Conservation (phyloP, 2,113 vertebrate genomes). For the Dolichotis patagonum region DNA sequence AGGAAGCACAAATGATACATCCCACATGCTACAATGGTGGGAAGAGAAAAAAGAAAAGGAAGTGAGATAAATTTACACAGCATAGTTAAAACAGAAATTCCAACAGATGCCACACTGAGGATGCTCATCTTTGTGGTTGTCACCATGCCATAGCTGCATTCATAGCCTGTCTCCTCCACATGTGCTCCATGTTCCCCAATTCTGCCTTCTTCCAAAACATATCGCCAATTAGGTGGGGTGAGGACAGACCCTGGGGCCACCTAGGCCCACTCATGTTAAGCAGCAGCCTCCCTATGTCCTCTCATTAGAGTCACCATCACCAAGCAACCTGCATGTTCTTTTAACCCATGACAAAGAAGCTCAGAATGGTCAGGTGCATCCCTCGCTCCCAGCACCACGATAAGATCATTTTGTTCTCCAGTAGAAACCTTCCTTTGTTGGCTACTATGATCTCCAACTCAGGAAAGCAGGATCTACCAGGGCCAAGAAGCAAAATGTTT, state of each 20-base stretch:
- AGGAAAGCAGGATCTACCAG: rapidly evolving
- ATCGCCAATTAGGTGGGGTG: rapidly evolving
- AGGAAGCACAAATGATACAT: rapidly evolving
- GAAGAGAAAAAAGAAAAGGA: not conserved
- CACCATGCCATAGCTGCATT: not conserved
- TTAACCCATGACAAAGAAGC: no score
- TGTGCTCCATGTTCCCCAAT: rapidly evolving
- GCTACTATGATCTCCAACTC: not conserved
- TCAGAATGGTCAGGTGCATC: not conserved
- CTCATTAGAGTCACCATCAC: not conserved
- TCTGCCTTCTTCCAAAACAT: not conserved
- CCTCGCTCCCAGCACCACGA: not conserved
- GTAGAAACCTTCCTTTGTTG: not conserved
- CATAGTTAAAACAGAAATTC: rapidly evolving
- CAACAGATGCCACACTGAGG: rapidly evolving
- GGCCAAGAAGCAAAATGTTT: rapidly evolving
- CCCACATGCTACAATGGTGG: rapidly evolving
- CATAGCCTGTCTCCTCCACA: not conserved
- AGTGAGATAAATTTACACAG: rapidly evolving
- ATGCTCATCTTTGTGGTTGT: not conserved
- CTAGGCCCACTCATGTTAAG: not conserved
- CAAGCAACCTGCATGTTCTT: rapidly evolving
- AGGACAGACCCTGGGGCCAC: not conserved
- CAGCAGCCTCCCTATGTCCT: no score
- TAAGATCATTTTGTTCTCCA: not conserved